A percentile compares a stretch with the other conserved stretches of the same genome.
Conservation (phyloP, 1,140 invertebrate genomes). For the Marisa cornuarietis region DNA sequence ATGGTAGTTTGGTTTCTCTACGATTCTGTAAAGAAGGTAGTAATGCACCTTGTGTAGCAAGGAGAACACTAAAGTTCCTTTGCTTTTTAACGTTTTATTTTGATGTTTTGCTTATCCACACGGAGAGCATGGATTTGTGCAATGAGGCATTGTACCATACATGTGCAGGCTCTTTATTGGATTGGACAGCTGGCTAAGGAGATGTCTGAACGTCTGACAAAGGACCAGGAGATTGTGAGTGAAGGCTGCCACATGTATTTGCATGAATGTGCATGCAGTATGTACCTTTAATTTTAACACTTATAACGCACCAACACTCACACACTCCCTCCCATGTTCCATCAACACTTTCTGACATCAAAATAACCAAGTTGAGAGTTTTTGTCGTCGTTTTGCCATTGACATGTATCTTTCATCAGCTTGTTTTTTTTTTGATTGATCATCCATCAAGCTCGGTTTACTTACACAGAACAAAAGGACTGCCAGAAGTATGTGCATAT, state of each 20-base stretch:
- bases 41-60: too few species aligned
- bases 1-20: background rate
- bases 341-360: background rate
- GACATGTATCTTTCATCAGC: too few species aligned
- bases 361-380: too few species aligned
- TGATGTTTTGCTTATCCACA: too few species aligned
- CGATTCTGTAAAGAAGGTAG: background rate
- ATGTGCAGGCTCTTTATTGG: constrained; percentile 76
- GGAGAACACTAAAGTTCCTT: too few species aligned
- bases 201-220: constrained; percentile 84
- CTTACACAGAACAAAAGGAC: constrained; percentile 61
- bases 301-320: background rate
- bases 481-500: constrained; percentile 63
- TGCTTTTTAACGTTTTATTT: too few species aligned
- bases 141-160: background rate
- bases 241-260: background rate
- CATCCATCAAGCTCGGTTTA: constrained; percentile 5
- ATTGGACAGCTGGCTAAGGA: constrained; percentile 81
- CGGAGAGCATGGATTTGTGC: too few species aligned
- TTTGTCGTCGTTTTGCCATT: too few species aligned
- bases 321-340: background rate
- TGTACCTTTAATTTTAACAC: too few species aligned
- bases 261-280: background rate
- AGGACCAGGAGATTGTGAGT: constrained; percentile 71
- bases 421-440: too few species aligned